Conservation (phyloP, 2,797 vertebrate genomes). For the Zenarchopterus dispar region DNA sequence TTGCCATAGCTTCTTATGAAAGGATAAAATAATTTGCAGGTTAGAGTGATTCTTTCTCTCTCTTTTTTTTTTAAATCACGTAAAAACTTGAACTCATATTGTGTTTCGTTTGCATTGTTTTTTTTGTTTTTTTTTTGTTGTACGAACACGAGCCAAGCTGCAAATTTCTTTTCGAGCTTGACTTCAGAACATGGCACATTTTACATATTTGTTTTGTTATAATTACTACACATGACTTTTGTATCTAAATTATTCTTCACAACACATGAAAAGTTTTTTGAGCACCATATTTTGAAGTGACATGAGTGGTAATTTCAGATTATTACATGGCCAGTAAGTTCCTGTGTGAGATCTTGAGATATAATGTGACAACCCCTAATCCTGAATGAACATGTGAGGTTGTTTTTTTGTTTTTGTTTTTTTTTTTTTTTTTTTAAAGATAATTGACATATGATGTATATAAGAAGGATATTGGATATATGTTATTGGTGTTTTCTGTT, state of each 20-base stretch:
- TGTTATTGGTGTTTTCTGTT: slow-evolving; percentile 59
- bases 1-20: slow-evolving; percentile 64
- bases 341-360: slow-evolving; percentile 51
- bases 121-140: slow-evolving; percentile 62
- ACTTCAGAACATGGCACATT: slow-evolving; percentile 23
- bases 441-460: slow-evolving; percentile 51
- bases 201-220: slow-evolving; percentile 30
- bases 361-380: slow-evolving; percentile 46
- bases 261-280: slow-evolving; percentile 22
- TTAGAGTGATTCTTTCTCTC: slow-evolving; percentile 27
- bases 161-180: slow-evolving; percentile 23
- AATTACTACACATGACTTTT: slow-evolving; percentile 35
- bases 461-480: slow-evolving; percentile 52
- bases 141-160: slow-evolving; percentile 39
- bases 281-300: slow-evolving; percentile 41
- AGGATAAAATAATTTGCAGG: slow-evolving; percentile 39
- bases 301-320: slow-evolving; percentile 41
- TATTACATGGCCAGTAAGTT: slow-evolving; percentile 44
- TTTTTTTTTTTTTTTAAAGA: slow-evolving; percentile 1
- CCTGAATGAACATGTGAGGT: slow-evolving; percentile 48
- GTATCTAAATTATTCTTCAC: slow-evolving; percentile 26
- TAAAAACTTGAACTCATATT: slow-evolving; percentile 33
- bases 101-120: slow-evolving; percentile 49
- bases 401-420: no score
- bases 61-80: no score